Evolutionary conservation across 2,113 vertebrate genomes (phyloP).

Genomic region (Thunnus thynnus): DNA sequence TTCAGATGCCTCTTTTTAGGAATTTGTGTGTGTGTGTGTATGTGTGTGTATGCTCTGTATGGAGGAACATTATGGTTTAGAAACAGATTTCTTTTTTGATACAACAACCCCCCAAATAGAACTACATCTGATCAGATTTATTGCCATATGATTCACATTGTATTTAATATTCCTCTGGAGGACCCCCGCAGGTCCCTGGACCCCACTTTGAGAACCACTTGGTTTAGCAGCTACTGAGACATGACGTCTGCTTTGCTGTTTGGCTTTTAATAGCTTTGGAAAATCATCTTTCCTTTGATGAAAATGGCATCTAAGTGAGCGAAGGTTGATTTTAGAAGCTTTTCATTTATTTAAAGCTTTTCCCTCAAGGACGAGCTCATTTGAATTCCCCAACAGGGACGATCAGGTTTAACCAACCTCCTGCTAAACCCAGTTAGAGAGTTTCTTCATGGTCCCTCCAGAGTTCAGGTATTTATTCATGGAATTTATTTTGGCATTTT

Average conservation of each 20-base stretch:
- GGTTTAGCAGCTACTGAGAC: slow-evolving; percentile 13
- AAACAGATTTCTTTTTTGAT: slow-evolving; percentile 9
- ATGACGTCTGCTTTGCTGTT: slow-evolving; percentile 29
- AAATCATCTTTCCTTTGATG: slow-evolving; percentile 48
- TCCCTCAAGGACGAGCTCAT: slow-evolving; percentile 67
- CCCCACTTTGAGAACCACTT: slow-evolving; percentile 19
- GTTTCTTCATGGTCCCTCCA: slow-evolving; percentile 77
- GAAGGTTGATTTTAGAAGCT: slow-evolving; percentile 58
- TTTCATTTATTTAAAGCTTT: slow-evolving; percentile 73
- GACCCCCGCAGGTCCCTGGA: slow-evolving; percentile 9
- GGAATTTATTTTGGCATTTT: slow-evolving; percentile 86
- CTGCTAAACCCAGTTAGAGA: slow-evolving; percentile 69
- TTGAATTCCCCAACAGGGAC: slow-evolving; percentile 55
- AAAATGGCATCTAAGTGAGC: slow-evolving; percentile 49
- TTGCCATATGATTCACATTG: background rate
- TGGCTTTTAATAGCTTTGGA: slow-evolving; percentile 42
- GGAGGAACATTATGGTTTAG: background rate
- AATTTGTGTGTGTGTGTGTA: background rate
- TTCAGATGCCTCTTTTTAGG: background rate
- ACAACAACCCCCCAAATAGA: background rate
- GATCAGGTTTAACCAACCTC: slow-evolving; percentile 70
- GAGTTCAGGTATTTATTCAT: slow-evolving; percentile 87
- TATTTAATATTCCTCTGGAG: background rate
- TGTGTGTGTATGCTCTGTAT: background rate
- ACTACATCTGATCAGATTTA: background rate